A percentile compares a stretch with the other conserved stretches of the same genome.
phyloP scores from a whole-genome alignment of 2,113 vertebrate genomes.

The Charina bottae region DNA sequence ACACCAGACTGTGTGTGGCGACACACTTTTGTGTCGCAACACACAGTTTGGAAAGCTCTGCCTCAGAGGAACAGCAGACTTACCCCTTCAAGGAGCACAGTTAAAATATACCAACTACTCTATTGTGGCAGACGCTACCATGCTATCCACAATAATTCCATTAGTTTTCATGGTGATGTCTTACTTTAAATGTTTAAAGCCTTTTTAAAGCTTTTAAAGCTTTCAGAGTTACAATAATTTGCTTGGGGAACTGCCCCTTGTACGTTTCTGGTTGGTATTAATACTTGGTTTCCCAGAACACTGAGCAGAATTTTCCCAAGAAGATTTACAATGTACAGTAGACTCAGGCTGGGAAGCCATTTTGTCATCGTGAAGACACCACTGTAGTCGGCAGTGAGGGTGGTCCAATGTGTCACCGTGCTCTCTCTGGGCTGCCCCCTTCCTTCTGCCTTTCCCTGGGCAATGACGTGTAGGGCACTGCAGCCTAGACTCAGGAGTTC shows the following conservation, averaged over 20 bases:
- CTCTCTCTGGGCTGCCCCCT: background rate
- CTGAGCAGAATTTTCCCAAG: background rate
- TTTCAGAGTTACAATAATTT: background rate
- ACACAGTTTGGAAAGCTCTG: no score
- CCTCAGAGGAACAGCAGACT: no score
- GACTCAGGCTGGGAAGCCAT: background rate
- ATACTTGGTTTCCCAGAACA: background rate
- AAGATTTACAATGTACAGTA: background rate
- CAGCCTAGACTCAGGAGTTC: background rate
- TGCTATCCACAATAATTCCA: background rate
- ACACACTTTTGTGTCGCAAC: no score
- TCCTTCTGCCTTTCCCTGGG: background rate
- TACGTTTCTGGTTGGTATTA: background rate
- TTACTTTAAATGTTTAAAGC: background rate
- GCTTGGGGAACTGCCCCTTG: background rate
- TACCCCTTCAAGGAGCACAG: no score
- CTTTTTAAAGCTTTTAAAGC: background rate
- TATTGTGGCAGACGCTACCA: background rate
- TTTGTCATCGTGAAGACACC: background rate
- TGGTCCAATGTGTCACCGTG: background rate
- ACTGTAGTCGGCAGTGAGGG: background rate
- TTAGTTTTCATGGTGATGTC: background rate
- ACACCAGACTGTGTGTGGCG: no score
- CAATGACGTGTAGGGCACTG: background rate
- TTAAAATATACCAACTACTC: no score